A percentile compares a stretch with the other conserved stretches of the same genome.
These are phyloP conservation scores for Neolamprologus brichardi DNA, from an alignment of 2,113 vertebrate species.

Conservation along the genomic window DNA sequence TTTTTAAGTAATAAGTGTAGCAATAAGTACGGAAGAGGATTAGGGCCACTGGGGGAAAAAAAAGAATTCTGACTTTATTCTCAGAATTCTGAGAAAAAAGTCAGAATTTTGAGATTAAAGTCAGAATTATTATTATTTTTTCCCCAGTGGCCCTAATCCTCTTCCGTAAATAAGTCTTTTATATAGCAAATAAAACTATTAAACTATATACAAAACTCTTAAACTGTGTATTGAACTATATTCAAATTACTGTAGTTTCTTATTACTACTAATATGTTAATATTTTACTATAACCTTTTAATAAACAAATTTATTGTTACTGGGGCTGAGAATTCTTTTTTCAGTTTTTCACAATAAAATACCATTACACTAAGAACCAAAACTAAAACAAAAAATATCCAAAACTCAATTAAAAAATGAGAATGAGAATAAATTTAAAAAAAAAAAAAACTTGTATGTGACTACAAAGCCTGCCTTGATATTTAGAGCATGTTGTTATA, in stretches of 20 bases:
- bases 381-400: not conserved
- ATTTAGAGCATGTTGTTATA: slow-evolving; percentile 22
- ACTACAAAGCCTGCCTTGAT: not conserved
- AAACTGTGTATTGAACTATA: not conserved
- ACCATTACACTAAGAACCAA: fast-evolving
- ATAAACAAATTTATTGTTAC: not conserved
- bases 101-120: too few relatives aligned
- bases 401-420: not conserved
- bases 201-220: not conserved
- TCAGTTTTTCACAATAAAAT: not conserved
- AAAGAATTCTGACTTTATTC: too few relatives aligned
- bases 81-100: too few relatives aligned
- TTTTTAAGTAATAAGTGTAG: not conserved
- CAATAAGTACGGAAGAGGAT: too few relatives aligned
- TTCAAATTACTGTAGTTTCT: not conserved
- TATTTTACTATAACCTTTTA: not conserved
- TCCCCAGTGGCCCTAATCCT: too few relatives aligned
- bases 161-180: too few relatives aligned
- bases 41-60: too few relatives aligned
- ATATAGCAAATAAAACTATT: not conserved
- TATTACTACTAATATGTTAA: not conserved
- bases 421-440: not conserved
- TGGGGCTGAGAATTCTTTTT: not conserved
- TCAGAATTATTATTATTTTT: too few relatives aligned
- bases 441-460: not conserved